phyloP scores from a whole-genome alignment of 2,113 vertebrate species.

The Dipodomys spectabilis region DNA sequence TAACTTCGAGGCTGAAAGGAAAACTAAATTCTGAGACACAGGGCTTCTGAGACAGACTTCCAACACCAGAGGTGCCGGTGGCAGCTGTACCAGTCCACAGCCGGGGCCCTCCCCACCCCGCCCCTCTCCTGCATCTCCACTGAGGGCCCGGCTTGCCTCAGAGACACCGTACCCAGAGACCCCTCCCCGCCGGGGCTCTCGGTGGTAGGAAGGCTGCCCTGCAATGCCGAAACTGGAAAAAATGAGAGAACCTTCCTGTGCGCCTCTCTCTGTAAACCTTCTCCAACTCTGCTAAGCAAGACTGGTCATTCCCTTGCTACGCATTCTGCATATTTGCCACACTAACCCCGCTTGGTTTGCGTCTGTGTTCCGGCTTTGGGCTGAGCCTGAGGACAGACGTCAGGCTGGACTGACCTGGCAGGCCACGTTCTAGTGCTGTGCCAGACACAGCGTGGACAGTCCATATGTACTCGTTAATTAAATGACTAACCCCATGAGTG shows the following conservation, averaged over 20 bases:
- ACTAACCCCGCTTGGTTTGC: background rate
- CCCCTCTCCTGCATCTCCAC: background rate
- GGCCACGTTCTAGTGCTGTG: background rate
- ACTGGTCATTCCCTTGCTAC: background rate
- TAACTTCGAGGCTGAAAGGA: background rate
- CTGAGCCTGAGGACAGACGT: background rate
- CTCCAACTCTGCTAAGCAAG: conserved; percentile 15
- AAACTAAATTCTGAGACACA: background rate
- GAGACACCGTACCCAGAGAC: rapidly evolving
- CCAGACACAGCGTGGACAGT: background rate
- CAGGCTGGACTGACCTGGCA: background rate
- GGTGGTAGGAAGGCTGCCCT: background rate
- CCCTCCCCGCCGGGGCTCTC: background rate
- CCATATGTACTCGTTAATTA: background rate
- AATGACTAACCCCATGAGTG: background rate
- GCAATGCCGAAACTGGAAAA: background rate
- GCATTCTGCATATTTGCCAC: background rate
- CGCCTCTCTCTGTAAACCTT: background rate
- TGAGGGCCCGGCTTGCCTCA: background rate
- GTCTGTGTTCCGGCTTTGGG: background rate
- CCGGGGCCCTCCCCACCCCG: no score
- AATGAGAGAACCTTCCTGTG: background rate
- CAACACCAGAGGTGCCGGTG: no score
- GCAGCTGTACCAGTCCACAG: no score
- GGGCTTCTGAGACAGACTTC: background rate